These are phyloP conservation scores for Macrophya annulata DNA, from an alignment of 2,888 invertebrate genomes.

Conservation along the genomic window DNA sequence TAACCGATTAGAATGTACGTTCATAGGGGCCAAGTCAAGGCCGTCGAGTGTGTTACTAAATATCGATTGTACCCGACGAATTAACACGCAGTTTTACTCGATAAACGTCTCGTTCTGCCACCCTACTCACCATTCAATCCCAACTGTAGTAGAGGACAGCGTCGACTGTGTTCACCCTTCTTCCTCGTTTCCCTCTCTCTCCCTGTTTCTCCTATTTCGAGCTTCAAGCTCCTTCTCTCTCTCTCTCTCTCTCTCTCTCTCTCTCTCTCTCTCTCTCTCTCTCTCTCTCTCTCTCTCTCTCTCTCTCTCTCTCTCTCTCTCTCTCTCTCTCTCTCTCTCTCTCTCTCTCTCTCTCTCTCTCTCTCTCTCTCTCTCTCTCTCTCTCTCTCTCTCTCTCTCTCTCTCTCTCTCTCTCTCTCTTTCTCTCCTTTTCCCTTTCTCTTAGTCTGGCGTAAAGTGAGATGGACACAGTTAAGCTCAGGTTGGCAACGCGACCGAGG, in stretches of 20 bases:
- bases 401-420: background rate
- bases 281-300: slow-evolving; percentile 52
- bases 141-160: slow-evolving; percentile 27
- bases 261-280: slow-evolving; percentile 14
- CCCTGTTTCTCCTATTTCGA: slow-evolving; percentile 50
- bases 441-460: slow-evolving; percentile 60
- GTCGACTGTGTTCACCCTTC: slow-evolving; percentile 39
- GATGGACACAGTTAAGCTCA: slow-evolving; percentile 71
- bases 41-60: slow-evolving; percentile 39
- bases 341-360: too few species aligned
- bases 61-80: slow-evolving; percentile 54
- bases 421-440: slow-evolving; percentile 50
- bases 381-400: slow-evolving; percentile 48
- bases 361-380: background rate
- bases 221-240: background rate
- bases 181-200: slow-evolving; percentile 6
- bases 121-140: slow-evolving; percentile 54
- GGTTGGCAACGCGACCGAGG: slow-evolving; percentile 70
- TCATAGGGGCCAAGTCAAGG: background rate
- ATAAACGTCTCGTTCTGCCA: slow-evolving; percentile 54
- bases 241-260: slow-evolving; percentile 53
- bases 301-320: slow-evolving; percentile 39
- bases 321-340: slow-evolving; percentile 40
- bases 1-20: slow-evolving; percentile 36
- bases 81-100: slow-evolving; percentile 53